phyloP scores from a whole-genome alignment of 2,888 invertebrate species.

The Melipona beecheii region DNA sequence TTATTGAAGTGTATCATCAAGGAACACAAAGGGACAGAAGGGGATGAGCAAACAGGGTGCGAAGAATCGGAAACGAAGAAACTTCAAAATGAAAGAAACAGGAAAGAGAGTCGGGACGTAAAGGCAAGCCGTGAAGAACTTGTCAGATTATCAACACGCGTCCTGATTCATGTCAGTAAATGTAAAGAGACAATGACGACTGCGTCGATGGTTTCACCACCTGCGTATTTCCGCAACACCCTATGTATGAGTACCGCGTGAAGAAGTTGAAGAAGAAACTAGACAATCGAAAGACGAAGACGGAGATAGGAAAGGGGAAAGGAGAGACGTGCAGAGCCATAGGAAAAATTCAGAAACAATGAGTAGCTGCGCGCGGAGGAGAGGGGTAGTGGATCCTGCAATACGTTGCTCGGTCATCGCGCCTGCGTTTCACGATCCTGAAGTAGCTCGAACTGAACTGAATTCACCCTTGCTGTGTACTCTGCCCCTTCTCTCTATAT shows the following conservation, averaged over 20 bases:
- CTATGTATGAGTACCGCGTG: not conserved
- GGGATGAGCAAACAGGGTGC: not conserved
- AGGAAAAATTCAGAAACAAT: conserved; percentile 30
- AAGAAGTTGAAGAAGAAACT: not conserved
- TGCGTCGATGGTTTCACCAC: not conserved
- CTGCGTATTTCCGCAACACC: not conserved
- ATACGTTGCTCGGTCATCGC: conserved; percentile 70
- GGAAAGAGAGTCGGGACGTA: not conserved
- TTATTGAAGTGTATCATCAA: conserved; percentile 16
- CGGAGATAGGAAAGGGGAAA: too few species aligned
- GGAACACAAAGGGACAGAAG: not conserved
- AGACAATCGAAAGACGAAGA: not conserved
- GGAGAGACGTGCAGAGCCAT: not conserved
- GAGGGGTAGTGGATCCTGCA: conserved; percentile 56
- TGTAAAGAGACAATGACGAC: not conserved
- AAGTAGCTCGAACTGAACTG: conserved; percentile 58
- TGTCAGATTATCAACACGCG: not conserved
- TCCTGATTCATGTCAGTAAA: not conserved
- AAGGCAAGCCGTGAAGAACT: not conserved
- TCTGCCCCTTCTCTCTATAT: conserved; percentile 9
- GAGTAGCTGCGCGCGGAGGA: not conserved
- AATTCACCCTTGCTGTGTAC: conserved; percentile 47
- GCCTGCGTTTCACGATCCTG: conserved; percentile 71
- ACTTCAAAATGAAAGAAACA: not conserved
- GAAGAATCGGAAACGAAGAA: not conserved